phyloP scores from a whole-genome alignment of 2,888 invertebrate genomes.

The Melinaea marsaeus region DNA sequence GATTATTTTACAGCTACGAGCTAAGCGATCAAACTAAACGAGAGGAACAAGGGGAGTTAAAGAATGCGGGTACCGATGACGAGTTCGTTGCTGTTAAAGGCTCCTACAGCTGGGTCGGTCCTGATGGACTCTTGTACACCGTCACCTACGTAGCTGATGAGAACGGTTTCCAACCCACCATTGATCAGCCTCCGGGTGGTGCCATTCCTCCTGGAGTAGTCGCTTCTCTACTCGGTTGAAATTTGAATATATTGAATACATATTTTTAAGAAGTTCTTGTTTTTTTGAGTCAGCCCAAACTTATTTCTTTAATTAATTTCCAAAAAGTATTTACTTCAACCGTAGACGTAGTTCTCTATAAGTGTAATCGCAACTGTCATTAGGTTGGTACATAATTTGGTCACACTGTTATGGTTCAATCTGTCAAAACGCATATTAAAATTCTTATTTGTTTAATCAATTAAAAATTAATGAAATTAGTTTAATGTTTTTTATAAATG shows the following conservation, averaged over 20 bases:
- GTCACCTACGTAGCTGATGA: slow-evolving; percentile 79
- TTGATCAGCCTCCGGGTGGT: slow-evolving; percentile 68
- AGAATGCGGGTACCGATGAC: slow-evolving; percentile 72
- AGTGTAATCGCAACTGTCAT: background rate
- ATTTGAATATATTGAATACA: background rate
- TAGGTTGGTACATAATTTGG: background rate
- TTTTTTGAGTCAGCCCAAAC: background rate
- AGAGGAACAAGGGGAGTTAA: slow-evolving; percentile 70
- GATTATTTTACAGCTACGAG: slow-evolving; percentile 53
- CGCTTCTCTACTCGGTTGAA: slow-evolving; percentile 57
- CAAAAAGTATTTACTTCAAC: background rate
- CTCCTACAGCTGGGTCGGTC: slow-evolving; percentile 73
- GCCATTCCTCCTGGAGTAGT: slow-evolving; percentile 50
- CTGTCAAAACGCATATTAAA: background rate
- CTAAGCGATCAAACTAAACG: slow-evolving; percentile 74
- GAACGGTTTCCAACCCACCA: slow-evolving; percentile 69
- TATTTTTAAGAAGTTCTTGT: background rate
- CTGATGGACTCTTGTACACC: slow-evolving; percentile 76
- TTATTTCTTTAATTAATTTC: background rate
- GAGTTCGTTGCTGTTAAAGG: slow-evolving; percentile 72
- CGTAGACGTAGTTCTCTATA: too few species aligned
- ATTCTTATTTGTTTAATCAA: background rate
- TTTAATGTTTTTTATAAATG: background rate
- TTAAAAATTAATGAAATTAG: background rate
- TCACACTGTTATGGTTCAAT: background rate